These are phyloP conservation scores for Odontomyia ornata DNA, from an alignment of 2,888 invertebrate species.

Conservation along the genomic window DNA sequence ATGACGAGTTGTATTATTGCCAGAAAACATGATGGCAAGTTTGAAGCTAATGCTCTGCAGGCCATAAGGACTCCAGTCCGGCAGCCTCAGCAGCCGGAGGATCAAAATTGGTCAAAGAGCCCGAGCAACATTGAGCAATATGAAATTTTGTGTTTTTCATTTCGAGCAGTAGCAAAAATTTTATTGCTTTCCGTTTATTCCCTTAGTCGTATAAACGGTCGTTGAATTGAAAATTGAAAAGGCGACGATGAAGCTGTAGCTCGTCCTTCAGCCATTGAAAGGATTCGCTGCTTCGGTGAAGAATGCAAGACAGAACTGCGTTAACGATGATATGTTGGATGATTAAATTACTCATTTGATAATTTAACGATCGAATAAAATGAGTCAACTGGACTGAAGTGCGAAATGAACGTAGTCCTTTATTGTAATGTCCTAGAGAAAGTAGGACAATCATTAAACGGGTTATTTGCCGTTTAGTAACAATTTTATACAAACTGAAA, in stretches of 20 bases:
- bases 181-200: slow-evolving; percentile 30
- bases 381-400: not conserved
- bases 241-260: not conserved
- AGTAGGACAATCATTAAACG: no score
- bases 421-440: no score
- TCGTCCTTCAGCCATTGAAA: not conserved
- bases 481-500: no score
- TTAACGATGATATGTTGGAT: slow-evolving; percentile 11
- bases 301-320: not conserved
- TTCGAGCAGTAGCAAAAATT: slow-evolving; percentile 3
- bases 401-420: no score
- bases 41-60: not conserved
- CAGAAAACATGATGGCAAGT: no score
- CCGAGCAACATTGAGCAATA: slow-evolving; percentile 2
- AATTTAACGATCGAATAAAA: not conserved
- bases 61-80: not conserved
- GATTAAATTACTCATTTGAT: not conserved
- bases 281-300: not conserved
- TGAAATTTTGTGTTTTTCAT: slow-evolving; percentile 31
- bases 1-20: no score
- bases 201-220: slow-evolving; percentile 11
- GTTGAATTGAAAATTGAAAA: slow-evolving; percentile 35
- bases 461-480: no score
- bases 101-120: not conserved
- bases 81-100: not conserved